These are phyloP conservation scores for Rhinopomastus cyanomelas DNA, from an alignment of 2,113 vertebrate genomes.

Conservation along the genomic window DNA sequence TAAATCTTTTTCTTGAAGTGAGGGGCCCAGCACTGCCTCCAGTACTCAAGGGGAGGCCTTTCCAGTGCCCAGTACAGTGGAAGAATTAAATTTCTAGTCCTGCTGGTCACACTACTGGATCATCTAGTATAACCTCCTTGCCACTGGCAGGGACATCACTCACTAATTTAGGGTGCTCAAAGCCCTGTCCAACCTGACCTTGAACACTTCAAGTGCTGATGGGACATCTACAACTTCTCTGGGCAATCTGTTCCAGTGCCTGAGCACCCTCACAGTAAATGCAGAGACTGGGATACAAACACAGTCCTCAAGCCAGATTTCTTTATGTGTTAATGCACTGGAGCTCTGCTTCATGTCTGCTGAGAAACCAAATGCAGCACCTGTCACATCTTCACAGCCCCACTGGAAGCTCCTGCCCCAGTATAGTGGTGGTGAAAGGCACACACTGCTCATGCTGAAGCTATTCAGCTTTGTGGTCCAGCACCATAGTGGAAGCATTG, in stretches of 20 bases:
- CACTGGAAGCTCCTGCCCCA: neutral
- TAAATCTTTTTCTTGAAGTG: no score
- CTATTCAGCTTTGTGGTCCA: neutral
- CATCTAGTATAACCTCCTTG: neutral
- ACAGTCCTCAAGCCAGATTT: neutral
- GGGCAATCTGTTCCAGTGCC: neutral
- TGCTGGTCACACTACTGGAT: neutral
- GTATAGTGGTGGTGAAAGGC: neutral
- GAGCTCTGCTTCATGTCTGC: neutral
- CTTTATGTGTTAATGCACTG: neutral
- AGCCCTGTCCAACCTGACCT: neutral
- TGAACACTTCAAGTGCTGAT: neutral
- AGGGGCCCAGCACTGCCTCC: no score
- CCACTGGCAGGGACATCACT: neutral
- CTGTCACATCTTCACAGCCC: rapidly evolving
- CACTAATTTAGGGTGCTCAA: neutral
- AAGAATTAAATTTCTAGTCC: no score
- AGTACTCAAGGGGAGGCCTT: no score
- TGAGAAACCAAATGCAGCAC: neutral
- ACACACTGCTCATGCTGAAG: neutral
- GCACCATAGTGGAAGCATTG: neutral
- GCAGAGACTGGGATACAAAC: neutral
- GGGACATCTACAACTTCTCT: neutral
- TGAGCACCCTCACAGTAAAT: neutral
- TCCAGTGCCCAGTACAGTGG: no score